phyloP scores from a whole-genome alignment of 2,797 vertebrate species.

The Lutjanus argentimaculatus region DNA sequence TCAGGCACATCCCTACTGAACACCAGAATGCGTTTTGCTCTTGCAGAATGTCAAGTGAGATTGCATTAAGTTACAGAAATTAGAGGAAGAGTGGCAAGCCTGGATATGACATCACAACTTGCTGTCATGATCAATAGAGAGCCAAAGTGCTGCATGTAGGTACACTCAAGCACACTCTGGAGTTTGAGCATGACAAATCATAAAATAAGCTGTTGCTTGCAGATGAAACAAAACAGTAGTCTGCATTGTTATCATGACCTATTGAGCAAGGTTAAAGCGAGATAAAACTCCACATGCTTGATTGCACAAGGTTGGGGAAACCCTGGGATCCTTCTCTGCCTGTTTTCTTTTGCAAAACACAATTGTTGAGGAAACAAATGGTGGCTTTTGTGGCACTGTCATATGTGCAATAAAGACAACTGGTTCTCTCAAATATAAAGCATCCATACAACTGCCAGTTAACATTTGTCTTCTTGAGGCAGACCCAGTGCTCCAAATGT shows the following conservation, averaged over 20 bases:
- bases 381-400: constrained; percentile 27
- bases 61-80: too few relatives aligned
- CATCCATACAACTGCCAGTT: constrained; percentile 18
- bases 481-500: constrained; percentile 40
- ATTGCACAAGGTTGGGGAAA: neutral
- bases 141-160: too few relatives aligned
- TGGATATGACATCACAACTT: too few relatives aligned
- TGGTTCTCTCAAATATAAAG: constrained; percentile 20
- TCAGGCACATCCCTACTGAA: too few relatives aligned
- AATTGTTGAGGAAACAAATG: constrained; percentile 45
- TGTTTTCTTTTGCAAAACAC: constrained; percentile 14
- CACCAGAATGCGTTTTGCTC: too few relatives aligned
- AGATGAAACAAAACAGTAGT: neutral
- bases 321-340: neutral
- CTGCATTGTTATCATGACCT: constrained; percentile 9
- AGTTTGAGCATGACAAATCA: neutral
- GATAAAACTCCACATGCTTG: neutral
- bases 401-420: constrained; percentile 42
- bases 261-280: neutral
- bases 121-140: neutral
- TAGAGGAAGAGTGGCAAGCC: too few relatives aligned
- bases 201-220: neutral
- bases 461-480: constrained; percentile 47
- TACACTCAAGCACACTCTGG: neutral
- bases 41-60: too few relatives aligned